Conservation (phyloP, 1,140 invertebrate species). For the Lepidotrigona ventralis region DNA sequence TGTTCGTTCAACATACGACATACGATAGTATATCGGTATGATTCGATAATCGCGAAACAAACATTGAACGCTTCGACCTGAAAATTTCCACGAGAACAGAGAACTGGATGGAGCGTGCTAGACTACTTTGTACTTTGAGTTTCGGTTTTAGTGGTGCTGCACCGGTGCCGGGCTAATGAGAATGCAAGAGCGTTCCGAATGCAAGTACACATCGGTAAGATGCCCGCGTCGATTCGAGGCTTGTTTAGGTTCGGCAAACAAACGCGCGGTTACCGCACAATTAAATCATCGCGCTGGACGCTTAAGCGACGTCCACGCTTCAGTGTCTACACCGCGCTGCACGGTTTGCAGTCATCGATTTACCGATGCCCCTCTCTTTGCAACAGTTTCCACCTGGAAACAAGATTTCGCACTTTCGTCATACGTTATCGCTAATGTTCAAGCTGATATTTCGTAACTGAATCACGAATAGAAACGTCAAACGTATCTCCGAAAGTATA, state of each 20-base stretch:
- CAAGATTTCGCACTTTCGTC: too few species aligned
- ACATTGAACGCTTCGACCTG: slow-evolving; percentile 15
- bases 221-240: slow-evolving; percentile 33
- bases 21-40: too few species aligned
- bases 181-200: slow-evolving; percentile 41
- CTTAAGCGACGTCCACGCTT: slow-evolving; percentile 15
- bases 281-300: slow-evolving; percentile 49
- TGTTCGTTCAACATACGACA: neutral
- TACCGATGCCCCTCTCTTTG: neutral
- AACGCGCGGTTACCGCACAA: slow-evolving; percentile 45
- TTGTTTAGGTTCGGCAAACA: slow-evolving; percentile 51
- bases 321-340: neutral
- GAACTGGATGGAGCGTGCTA: too few species aligned
- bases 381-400: neutral
- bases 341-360: neutral
- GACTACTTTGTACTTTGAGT: slow-evolving; percentile 38
- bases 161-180: slow-evolving; percentile 32
- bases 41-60: slow-evolving; percentile 18
- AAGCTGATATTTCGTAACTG: too few species aligned
- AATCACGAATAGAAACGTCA: too few species aligned
- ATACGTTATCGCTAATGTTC: too few species aligned
- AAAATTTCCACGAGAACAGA: slow-evolving; percentile 4
- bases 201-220: slow-evolving; percentile 28
- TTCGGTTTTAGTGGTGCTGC: slow-evolving; percentile 20
- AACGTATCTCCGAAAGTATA: too few species aligned